Evolutionary conservation across 2,888 invertebrate species (phyloP), one percentile per base, ranked within the genome.

Genomic region (Drosophila macrospina): DNA sequence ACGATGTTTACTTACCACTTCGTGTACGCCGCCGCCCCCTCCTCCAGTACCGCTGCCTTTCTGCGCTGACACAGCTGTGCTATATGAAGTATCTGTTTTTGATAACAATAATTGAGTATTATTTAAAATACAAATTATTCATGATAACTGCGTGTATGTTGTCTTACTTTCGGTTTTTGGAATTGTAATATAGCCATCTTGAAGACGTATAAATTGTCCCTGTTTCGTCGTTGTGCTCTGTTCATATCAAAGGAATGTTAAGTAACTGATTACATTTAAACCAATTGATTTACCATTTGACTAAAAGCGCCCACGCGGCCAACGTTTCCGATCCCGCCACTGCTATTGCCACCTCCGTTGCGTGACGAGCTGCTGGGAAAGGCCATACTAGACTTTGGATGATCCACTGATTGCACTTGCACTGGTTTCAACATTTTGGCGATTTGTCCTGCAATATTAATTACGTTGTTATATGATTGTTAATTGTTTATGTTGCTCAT

Each of bases 111-210:
- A 36, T 55, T 20, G 20, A 20, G 1, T 20, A 20, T 20, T 34
- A 8, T 26, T 36, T 41, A 45, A n/a, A 37, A 11, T 51, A 37
- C 7, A 24, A 26, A 20, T 34, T 15, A 48, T 11, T 28, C 41
- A 0, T 15, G 24, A 11, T 20, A 20, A 20, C 1, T 20, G 20
- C 45, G 24, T 30, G n/a, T 47, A 26, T 30, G 1, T 59, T 39
- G 34, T 68, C 90, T 86, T 85, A 92, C 91, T 89, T 73, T 91
- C 91, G 74, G 85, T 77, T 83, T 88, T 88, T 82, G 89, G 89
- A 69, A 82, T 72, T 39, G 85, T 74, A 68, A 86, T 80, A 63
- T 87, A 90, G 72, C 79, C 88, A 76, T 90, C 90, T 73, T 90
- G 89, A 71, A 91, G 76, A 74, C 91, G 88, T 56, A 90, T 87